Percentiles rank a stretch among this genome's conserved stretches.
Conservation (phyloP, 1,140 invertebrate species). For the Drosophila funebris region DNA sequence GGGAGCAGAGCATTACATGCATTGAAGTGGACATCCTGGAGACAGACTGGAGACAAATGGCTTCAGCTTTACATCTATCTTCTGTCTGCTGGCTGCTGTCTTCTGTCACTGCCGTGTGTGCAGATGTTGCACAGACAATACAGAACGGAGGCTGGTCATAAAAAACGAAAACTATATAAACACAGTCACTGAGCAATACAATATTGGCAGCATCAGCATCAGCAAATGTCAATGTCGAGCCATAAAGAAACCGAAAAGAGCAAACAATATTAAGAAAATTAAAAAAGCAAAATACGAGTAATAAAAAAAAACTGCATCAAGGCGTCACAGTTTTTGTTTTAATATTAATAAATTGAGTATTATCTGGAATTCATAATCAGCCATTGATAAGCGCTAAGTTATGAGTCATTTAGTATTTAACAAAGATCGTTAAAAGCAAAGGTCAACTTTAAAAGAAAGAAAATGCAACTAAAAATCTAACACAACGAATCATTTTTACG, state of each 20-base stretch:
- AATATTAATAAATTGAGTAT: slow-evolving; percentile 29
- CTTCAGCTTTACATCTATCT: not conserved
- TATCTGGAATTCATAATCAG: slow-evolving; percentile 21
- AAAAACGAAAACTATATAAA: slow-evolving; percentile 29
- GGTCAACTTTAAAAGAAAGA: not conserved
- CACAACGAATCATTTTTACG: not conserved
- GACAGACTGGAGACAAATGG: slow-evolving; percentile 43
- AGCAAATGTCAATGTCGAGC: slow-evolving; percentile 80
- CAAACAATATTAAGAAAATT: slow-evolving; percentile 35
- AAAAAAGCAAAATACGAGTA: slow-evolving; percentile 11
- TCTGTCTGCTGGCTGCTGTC: not conserved
- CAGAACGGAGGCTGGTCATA: slow-evolving; percentile 16
- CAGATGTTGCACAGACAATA: not conserved
- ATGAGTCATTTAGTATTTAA: slow-evolving; percentile 15
- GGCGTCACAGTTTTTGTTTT: slow-evolving; percentile 37
- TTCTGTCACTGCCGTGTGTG: not conserved
- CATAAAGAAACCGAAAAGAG: slow-evolving; percentile 56
- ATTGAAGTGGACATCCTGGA: slow-evolving; percentile 57
- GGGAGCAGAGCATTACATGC: slow-evolving; percentile 16
- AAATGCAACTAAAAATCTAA: not conserved
- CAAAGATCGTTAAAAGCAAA: not conserved
- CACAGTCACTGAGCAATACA: slow-evolving; percentile 9
- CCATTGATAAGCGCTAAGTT: slow-evolving; percentile 20
- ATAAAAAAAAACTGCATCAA: slow-evolving; percentile 50
- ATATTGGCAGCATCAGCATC: slow-evolving; percentile 42